These are phyloP conservation scores for Marmota monax DNA, from an alignment of 2,113 vertebrate genomes.

Conservation along the genomic window DNA sequence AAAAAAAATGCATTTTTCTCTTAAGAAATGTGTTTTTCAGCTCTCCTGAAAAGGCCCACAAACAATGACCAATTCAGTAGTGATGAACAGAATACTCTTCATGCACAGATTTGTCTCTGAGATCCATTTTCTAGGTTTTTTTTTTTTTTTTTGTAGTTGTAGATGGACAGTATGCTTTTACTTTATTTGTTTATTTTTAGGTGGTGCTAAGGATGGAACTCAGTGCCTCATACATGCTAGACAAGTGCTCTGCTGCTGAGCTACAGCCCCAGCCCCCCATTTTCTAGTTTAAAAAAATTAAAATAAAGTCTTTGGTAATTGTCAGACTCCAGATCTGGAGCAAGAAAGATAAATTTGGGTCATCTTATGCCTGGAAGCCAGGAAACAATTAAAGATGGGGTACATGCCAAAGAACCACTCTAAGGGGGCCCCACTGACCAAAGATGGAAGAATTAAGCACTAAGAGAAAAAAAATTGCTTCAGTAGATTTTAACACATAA, in stretches of 20 bases:
- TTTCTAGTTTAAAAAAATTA: slow-evolving; percentile 7
- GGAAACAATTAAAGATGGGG: neutral
- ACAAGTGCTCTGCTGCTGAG: too few species aligned
- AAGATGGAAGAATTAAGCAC: neutral
- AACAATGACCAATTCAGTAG: neutral
- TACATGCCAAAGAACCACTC: neutral
- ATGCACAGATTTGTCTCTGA: neutral
- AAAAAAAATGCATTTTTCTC: neutral
- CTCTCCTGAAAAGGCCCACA: neutral
- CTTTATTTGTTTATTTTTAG: too few species aligned
- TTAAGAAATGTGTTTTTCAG: slow-evolving; percentile 35
- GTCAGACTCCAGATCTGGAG: neutral
- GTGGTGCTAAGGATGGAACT: too few species aligned
- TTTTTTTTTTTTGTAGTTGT: too few species aligned
- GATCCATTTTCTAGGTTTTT: neutral
- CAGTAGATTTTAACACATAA: neutral
- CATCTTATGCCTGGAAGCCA: neutral
- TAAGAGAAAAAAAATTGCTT: slow-evolving; percentile 12
- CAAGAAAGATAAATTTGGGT: neutral
- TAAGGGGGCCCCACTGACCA: neutral
- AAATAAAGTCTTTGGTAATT: neutral
- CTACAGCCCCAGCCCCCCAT: neutral
- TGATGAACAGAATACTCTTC: neutral
- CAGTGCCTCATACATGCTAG: too few species aligned
- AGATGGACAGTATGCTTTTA: too few species aligned